Percentiles rank a stretch among this genome's conserved stretches.
These are phyloP conservation scores for Cheilosia grossa DNA, from an alignment of 2,888 invertebrate genomes.

Conservation along the genomic window DNA sequence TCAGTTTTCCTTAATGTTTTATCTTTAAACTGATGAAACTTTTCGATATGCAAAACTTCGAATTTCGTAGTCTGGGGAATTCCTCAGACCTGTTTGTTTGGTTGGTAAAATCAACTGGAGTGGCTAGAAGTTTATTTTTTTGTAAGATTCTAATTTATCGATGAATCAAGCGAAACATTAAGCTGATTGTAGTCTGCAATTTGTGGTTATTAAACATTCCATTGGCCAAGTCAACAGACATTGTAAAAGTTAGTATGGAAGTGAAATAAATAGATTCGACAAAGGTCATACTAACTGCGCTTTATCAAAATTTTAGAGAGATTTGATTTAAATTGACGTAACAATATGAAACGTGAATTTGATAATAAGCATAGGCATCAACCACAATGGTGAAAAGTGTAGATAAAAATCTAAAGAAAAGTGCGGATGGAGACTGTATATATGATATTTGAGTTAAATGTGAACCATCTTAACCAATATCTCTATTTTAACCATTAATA, in stretches of 20 bases:
- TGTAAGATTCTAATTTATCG: constrained; percentile 5
- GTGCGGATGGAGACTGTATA: constrained; percentile 19
- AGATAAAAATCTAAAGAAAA: constrained; percentile 30
- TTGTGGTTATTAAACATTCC: constrained; percentile 27
- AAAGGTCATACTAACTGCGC: constrained; percentile 7
- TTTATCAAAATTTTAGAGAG: constrained; percentile 14
- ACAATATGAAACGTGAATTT: constrained; percentile 25
- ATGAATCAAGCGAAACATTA: constrained; percentile 47
- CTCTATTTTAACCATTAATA: not conserved
- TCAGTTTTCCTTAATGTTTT: not conserved
- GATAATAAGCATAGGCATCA: constrained; percentile 43
- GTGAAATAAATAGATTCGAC: constrained; percentile 20
- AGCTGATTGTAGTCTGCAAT: constrained; percentile 41
- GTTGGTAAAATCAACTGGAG: constrained; percentile 27
- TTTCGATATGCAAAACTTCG: constrained; percentile 19
- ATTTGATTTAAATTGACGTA: constrained; percentile 63
- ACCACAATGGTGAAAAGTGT: constrained; percentile 18
- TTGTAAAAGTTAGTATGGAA: constrained; percentile 57
- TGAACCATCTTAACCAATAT: not conserved
- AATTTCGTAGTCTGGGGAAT: constrained; percentile 40
- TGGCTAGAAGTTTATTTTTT: constrained; percentile 23
- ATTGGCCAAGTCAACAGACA: constrained; percentile 4
- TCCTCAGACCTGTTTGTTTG: constrained; percentile 22
- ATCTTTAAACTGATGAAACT: not conserved
- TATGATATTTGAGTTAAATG: not conserved